Evolutionary conservation across 2,888 invertebrate species (phyloP), one percentile per base, ranked within the genome.

Genomic region (Papilio demoleus): DNA sequence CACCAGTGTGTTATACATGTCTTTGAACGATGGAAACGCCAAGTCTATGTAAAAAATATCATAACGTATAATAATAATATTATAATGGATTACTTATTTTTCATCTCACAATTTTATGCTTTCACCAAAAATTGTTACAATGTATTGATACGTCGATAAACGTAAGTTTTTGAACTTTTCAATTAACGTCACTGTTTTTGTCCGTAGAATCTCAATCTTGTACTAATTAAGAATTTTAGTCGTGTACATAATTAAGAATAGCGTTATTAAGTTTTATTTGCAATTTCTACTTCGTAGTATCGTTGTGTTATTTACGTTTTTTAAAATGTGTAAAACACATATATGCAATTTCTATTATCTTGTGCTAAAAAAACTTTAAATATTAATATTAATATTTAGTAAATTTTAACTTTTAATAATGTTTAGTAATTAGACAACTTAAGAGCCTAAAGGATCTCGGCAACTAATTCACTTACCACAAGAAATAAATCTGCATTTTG

Each of bases 401-500:
- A 9, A 47, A 47, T 47, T 47, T 22, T 42, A 22, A 47, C 47
- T 47, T 47, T 47, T 47, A 47, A n/a, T n/a, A n/a, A 47, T 47
- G 47, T 17, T 47, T 47, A 47, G 22, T 47, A 6, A 31, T 31
- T 31, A 3, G 9, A 47, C 19, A 11, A 47, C 47, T 8, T 22
- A 47, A 47, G 19, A 17, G 38, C 12, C 38, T 14, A 14, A 4
- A 38, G 38, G 38, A 1, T 38, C 38, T 1, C 14, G 2, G 12
- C 12, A 38, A 14, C 12, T 12, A 14, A 38, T 9, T 14, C 38
- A 38, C 4, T 36, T 36, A 36, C 36, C 36, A 11, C 8, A 45
- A 40, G n/a, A 36, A 5, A 14, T 6, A 1, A 17, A 38, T 38
- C 4, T 17, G 17, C 22, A 22, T 47, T 22, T 47, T 22, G 22